Base-by-base conservation (phyloP, 2,113 vertebrate genomes). In the Paracanthobrama guichenoti region DNA sequence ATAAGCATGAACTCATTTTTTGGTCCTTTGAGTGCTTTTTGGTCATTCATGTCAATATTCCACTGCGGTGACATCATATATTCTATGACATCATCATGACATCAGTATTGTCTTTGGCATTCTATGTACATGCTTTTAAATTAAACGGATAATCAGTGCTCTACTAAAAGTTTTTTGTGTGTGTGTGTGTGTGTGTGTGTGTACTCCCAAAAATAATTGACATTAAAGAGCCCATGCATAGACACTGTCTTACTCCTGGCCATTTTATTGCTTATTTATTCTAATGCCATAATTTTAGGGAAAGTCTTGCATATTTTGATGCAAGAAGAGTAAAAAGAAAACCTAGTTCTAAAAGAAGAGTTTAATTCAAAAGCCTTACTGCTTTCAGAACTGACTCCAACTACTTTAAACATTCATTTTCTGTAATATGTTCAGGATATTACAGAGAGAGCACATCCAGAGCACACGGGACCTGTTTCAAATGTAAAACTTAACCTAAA, bases 381-480 rank as follows among this genome's bases (percentile, higher is more conserved):
- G 92, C 90, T 92, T 87, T 93, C 87, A 93, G 88, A 84, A 92
- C 85, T 87, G 89, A 90, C 82, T 90, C 78, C 90, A 86, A 82
- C 87, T 78, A 89, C 20, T 76, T 72, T 28, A 85, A 81, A 85
- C 77, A 86, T 50, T 87, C 84, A 85, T 28, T 86, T 83, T 77
- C 84, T 88, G 84, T 89, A 87, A 88, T 89, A 86, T 86, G 91
- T 88, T 90, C 89, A 88, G 87, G 82, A 91, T 92, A 91, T 88
- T 89, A 88, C 87, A 89, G 86, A 76, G 85, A 89, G 92, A 91
- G 84, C 90, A 88, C 91, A 91, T 89, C 86, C 87, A 90, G 87
- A 92, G 85, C 87, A 93, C 91, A 84, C 35, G 87, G n/a, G 93
- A 94, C 94, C 93, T 95, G 94, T 94, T 95, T 94, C 94, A 93